Conservation (phyloP, 1,140 invertebrate species). For the Drosophila micromelanica region DNA sequence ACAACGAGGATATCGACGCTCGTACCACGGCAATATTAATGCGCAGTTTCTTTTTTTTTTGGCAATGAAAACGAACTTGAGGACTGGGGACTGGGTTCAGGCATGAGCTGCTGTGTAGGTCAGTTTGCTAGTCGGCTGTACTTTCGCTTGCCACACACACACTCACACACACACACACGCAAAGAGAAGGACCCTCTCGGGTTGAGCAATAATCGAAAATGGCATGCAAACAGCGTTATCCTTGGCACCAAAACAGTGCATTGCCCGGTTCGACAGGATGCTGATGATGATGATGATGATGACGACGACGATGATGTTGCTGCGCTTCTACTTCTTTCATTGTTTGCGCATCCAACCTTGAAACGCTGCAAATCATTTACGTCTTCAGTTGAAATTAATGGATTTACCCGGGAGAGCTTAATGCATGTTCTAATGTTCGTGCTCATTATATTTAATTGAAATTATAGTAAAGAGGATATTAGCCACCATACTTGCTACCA, state of each 20-base stretch:
- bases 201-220: constrained; percentile 60
- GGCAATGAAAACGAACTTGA: constrained; percentile 41
- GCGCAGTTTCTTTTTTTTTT: constrained; percentile 67
- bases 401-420: neutral
- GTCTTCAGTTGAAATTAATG: neutral
- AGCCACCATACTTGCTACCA: too few relatives aligned
- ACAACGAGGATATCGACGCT: constrained; percentile 30
- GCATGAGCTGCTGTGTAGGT: constrained; percentile 59
- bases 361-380: constrained; percentile 7
- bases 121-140: constrained; percentile 64
- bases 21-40: constrained; percentile 46
- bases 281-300: too few relatives aligned
- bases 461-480: too few relatives aligned
- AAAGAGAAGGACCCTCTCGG: neutral
- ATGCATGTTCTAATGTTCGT: too few relatives aligned
- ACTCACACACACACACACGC: neutral
- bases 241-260: constrained; percentile 78
- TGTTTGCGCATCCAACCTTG: constrained; percentile 23
- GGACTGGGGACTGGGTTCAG: constrained; percentile 30
- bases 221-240: constrained; percentile 67
- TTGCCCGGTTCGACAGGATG: constrained; percentile 46
- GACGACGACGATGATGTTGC: constrained; percentile 5
- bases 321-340: neutral
- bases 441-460: too few relatives aligned
- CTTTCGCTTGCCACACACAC: constrained; percentile 55